Conservation (phyloP, 2,888 invertebrate species). For the Patella ulyssiponensis region DNA sequence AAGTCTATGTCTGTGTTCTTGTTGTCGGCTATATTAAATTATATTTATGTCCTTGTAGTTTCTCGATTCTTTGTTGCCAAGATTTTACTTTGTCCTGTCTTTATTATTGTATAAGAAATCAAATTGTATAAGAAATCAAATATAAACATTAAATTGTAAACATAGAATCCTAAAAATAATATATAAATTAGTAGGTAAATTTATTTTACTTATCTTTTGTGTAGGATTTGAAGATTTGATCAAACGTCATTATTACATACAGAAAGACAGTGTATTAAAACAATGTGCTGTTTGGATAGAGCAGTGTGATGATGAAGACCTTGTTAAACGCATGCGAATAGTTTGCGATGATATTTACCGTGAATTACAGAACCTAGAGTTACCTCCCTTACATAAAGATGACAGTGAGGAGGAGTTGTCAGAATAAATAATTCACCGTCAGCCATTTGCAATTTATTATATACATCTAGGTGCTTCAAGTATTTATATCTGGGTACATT, state of each 20-base stretch:
- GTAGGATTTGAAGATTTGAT: conserved; percentile 35
- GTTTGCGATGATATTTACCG: conserved; percentile 23
- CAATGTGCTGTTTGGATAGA: conserved; percentile 39
- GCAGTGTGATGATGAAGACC: conserved; percentile 36
- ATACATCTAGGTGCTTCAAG: too few relatives aligned
- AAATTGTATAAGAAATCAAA: background rate
- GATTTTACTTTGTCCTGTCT: too few relatives aligned
- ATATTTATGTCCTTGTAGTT: too few relatives aligned
- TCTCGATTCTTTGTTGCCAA: too few relatives aligned
- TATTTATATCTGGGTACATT: too few relatives aligned
- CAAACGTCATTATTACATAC: conserved; percentile 32
- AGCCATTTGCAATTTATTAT: too few relatives aligned
- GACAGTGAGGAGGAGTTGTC: too few relatives aligned
- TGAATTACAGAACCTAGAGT: conserved; percentile 23
- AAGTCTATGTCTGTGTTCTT: too few relatives aligned
- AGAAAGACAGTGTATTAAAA: conserved; percentile 32
- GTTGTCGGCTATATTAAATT: too few relatives aligned
- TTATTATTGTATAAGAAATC: background rate
- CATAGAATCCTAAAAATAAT: background rate
- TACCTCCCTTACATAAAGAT: too few relatives aligned
- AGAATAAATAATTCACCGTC: too few relatives aligned
- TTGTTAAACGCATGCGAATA: conserved; percentile 21
- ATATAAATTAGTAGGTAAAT: background rate
- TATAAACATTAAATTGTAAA: background rate
- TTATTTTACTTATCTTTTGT: conserved; percentile 1